Conservation (phyloP, 1,140 invertebrate species). For the Musca vetustissima region DNA sequence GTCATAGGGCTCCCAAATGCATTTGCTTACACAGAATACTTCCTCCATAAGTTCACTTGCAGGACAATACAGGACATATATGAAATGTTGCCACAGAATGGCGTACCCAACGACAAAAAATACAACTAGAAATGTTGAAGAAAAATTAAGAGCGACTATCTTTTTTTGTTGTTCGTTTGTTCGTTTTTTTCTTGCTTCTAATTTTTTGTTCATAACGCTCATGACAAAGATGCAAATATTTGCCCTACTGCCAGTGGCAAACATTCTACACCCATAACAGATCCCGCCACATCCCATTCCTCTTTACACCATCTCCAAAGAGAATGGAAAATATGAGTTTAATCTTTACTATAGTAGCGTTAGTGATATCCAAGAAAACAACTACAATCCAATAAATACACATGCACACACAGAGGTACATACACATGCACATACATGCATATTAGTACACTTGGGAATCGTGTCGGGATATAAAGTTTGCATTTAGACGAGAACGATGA, state of each 20-base stretch:
- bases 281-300: no score
- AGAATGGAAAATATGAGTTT: no score
- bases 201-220: not conserved
- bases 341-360: no score
- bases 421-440: no score
- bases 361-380: no score
- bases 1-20: not conserved
- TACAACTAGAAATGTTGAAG: not conserved
- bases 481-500: not conserved
- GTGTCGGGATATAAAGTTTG: no score
- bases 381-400: no score
- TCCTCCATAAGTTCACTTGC: not conserved
- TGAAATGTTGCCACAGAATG: not conserved
- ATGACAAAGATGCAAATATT: conserved; percentile 17
- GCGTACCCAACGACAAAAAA: not conserved
- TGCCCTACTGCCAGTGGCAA: not conserved
- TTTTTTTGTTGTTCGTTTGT: no score
- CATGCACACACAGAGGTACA: no score
- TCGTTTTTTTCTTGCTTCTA: not conserved
- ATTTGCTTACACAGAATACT: not conserved
- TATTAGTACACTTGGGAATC: no score
- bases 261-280: no score
- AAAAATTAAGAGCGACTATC: conserved; percentile 1
- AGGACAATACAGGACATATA: conserved; percentile 4
- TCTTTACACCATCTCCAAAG: no score